A percentile compares a stretch with the other conserved stretches of the same genome.
phyloP scores from a whole-genome alignment of 2,113 vertebrate genomes.

The Holacanthus passer region DNA sequence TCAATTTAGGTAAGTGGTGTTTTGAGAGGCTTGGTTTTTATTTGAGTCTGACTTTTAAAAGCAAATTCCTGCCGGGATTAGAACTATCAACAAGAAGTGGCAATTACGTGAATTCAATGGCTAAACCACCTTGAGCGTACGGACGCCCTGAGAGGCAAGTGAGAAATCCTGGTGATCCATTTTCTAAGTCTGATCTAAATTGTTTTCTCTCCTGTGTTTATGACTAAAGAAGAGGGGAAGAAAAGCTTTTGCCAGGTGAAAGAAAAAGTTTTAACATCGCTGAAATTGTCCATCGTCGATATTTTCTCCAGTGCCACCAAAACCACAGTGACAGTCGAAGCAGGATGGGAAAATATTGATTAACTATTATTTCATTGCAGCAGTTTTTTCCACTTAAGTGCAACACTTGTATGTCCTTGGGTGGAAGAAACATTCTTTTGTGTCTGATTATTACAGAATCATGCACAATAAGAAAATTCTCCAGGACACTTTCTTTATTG shows the following conservation, averaged over 20 bases:
- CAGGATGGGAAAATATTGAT: neutral
- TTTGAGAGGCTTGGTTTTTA: neutral
- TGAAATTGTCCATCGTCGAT: neutral
- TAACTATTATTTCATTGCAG: neutral
- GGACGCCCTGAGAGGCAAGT: too few species aligned
- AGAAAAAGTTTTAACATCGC: neutral
- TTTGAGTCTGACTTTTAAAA: neutral
- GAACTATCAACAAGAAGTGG: neutral
- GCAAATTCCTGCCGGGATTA: neutral
- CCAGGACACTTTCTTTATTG: neutral
- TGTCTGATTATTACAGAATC: neutral
- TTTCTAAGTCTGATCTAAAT: too few species aligned
- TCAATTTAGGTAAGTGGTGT: neutral
- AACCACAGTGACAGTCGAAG: neutral
- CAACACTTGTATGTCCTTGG: conserved; percentile 8
- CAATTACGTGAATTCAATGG: neutral
- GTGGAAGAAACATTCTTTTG: neutral
- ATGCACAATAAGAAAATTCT: neutral
- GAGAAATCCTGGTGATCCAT: too few species aligned
- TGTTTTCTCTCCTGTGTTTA: too few species aligned
- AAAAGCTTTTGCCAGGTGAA: too few species aligned
- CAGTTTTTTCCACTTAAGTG: neutral
- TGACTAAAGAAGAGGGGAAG: too few species aligned
- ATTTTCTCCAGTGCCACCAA: neutral
- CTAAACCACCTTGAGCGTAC: conserved; percentile 4